Percentiles rank a stretch among this genome's conserved stretches.
Evolutionary conservation across 2,113 vertebrate genomes (phyloP).

Genomic region (Narcine bancroftii): DNA sequence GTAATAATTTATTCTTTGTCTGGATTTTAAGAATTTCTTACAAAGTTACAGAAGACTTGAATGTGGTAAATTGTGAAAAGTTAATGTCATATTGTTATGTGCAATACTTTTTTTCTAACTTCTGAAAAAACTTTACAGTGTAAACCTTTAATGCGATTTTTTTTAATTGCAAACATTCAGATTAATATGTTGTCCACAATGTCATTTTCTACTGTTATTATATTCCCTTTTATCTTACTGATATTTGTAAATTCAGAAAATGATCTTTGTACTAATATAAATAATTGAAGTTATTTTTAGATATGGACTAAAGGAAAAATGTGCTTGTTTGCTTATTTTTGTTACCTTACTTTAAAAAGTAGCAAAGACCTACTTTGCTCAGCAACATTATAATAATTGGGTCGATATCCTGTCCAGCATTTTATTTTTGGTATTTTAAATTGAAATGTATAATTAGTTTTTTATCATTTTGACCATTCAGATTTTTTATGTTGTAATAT

Average conservation of each 20-base stretch:
- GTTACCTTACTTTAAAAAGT: slow-evolving; percentile 97
- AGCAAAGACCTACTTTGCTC: slow-evolving; percentile 84
- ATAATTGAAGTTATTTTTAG: slow-evolving; percentile 99
- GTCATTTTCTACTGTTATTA: slow-evolving; percentile 99
- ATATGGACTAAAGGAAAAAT: slow-evolving; percentile 87
- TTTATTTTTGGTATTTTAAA: slow-evolving; percentile 99
- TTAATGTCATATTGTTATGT: slow-evolving; percentile 98
- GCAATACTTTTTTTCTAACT: slow-evolving; percentile 99
- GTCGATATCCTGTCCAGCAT: slow-evolving; percentile 97
- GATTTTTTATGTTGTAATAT: slow-evolving; percentile 92
- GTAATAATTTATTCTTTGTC: slow-evolving; percentile 88
- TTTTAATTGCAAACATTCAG: slow-evolving; percentile 99
- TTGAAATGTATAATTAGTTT: slow-evolving; percentile 99
- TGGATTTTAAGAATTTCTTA: slow-evolving; percentile 82
- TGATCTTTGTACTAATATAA: slow-evolving; percentile 99
- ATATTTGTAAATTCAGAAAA: slow-evolving; percentile 96
- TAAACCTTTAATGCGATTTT: slow-evolving; percentile 96
- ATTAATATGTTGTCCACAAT: slow-evolving; percentile 80
- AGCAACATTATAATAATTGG: slow-evolving; percentile 98
- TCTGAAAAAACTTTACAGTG: slow-evolving; percentile 92
- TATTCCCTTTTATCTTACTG: slow-evolving; percentile 87
- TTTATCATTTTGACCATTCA: slow-evolving; percentile 93
- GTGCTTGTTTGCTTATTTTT: slow-evolving; percentile 99
- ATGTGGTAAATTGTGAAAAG: slow-evolving; percentile 99
- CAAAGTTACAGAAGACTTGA: slow-evolving; percentile 99